phyloP scores from a whole-genome alignment of 1,140 invertebrate genomes.

The Conus betulinus region DNA sequence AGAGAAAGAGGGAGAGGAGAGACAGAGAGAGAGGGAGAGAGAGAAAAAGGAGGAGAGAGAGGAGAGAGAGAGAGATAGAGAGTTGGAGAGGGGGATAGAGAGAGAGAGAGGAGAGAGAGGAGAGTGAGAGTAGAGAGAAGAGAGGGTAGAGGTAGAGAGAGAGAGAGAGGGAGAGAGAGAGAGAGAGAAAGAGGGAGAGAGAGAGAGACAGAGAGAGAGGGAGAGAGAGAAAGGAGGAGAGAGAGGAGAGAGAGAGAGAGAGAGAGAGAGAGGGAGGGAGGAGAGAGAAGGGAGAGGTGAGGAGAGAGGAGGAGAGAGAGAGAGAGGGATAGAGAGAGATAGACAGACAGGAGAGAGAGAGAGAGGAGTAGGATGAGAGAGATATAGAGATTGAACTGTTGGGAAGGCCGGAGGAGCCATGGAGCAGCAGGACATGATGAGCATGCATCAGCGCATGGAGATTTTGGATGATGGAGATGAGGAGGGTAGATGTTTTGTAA shows the following conservation, averaged over 20 bases:
- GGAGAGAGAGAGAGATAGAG: neutral
- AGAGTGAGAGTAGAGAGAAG: neutral
- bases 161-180: neutral
- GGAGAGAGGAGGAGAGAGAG: neutral
- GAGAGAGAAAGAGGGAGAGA: neutral
- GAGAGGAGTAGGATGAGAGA: neutral
- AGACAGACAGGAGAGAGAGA: neutral
- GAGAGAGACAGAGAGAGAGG: neutral
- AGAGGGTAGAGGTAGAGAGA: neutral
- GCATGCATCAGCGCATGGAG: too few species aligned
- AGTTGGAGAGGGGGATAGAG: neutral
- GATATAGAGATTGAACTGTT: neutral
- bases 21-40: too few species aligned
- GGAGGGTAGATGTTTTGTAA: too few species aligned
- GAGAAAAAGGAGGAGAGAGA: too few species aligned
- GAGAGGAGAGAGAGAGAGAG: constrained; percentile 1
- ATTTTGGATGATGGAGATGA: too few species aligned
- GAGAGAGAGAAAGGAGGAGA: neutral
- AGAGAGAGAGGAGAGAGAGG: neutral
- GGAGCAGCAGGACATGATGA: too few species aligned
- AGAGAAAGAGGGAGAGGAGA: too few species aligned
- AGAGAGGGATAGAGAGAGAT: neutral
- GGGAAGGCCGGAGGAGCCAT: neutral
- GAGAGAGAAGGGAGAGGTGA: neutral
- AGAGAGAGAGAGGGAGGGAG: neutral